Evolutionary conservation across 2,797 vertebrate genomes (phyloP), one percentile per base, ranked within the genome.

Genomic region (Eurystomus glaucurus): DNA sequence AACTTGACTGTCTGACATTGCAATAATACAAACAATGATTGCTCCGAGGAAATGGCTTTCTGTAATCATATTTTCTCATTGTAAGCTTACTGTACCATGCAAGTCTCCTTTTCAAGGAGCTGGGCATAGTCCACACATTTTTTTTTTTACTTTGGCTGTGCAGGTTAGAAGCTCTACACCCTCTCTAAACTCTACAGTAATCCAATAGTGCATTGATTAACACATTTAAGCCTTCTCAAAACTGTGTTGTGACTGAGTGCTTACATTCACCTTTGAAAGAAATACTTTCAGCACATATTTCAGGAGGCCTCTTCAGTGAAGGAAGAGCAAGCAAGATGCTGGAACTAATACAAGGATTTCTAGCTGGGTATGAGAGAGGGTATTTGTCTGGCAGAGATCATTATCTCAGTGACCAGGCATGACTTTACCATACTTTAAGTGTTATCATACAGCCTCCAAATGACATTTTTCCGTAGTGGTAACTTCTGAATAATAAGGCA

Each of bases 211-310:
- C 11, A 39, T 16, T 39, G 15, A 57, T 21, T 25, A 46, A 64
- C 4, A 1, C 6, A 60, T 17, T 33, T 35, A 74, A 66, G 25
- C 4, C 3, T 39, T 66, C 77, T 35, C 31, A 80, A 76, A 93
- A 55, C 4, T 0, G 0, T 35, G 23, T 28, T 35, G 9, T 52
- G 37, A 69, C 26, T 10, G 15, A 65, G 29, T 0, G 0, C 7
- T 62, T 58, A 21, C 8, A 51, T 48, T 83, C 5, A 4, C 4
- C 23, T 80, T 74, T 77, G 39, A 85, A 84, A 77, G 10, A 83
- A 88, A 77, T 11, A 37, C 3, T 80, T 70, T 48, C 39, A 85
- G 29, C 33, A 45, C 39, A 21, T 3, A 1, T 16, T 60, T 41
- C 19, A 78, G 54, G 11, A 10, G 6, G 4, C 3, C 4, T 68